Base-by-base conservation (phyloP, 2,113 vertebrate genomes). In the Coregonus clupeaformis region DNA sequence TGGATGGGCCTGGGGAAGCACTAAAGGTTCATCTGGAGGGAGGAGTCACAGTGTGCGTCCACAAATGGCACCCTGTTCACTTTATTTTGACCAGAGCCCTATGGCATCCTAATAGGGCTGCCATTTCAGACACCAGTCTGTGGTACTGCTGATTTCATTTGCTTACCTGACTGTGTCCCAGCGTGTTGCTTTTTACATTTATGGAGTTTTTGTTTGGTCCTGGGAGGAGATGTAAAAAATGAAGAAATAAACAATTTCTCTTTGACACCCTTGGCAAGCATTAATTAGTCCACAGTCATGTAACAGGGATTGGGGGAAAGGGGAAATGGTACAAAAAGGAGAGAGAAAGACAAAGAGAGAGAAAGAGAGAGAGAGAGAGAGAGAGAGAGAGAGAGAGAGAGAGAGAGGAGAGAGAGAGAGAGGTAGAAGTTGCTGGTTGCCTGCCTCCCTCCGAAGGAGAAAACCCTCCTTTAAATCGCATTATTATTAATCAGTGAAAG, bases 151-250 rank as follows among this genome's bases (percentile, higher is more conserved):
- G 57, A 20, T 55, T 55, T 47, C 16, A 13, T 55, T 20, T 55
- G 13, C 52, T 55, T n/a, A 11, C 24, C 57, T 60, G n/a, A 9
- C 57, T 60, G n/a, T n/a, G n/a, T 79, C 72, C 65, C 65, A 20
- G 14, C 42, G 30, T 9, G 27, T 20, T 30, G 1, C 29, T 14
- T 20, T 30, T 36, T 42, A 27, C 36, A 29, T 36, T 3, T 9
- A 67, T 14, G 18, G 27, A 29, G 11, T 65, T 65, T 29, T 25
- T 36, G 27, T 1, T 67, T 36, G 49, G 13, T 20, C 30, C 14
- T n/a, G 64, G 18, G 52, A n/a, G n/a, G n/a, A 55, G 16, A 55
- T 20, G 18, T 5, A 11, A 42, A 20, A 55, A 55, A 20, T 55
- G 52, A 55, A 55, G 16, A 55, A 55, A 55, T 55, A 14, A 55